Evolutionary conservation across 2,797 vertebrate genomes (phyloP), one percentile per base, ranked within the genome.

Genomic region (Nothura maculosa): DNA sequence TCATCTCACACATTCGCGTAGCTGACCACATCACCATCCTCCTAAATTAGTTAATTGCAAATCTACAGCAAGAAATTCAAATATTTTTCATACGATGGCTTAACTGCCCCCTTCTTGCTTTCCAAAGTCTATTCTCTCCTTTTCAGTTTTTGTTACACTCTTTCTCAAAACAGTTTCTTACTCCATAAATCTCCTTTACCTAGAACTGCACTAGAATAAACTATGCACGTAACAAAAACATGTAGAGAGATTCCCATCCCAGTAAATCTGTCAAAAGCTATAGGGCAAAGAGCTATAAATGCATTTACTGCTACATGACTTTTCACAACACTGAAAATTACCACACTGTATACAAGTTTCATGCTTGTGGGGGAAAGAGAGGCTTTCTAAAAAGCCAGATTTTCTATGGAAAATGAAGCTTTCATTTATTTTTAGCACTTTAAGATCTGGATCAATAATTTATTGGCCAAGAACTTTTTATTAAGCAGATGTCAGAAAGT

Each of bases 271-370:
- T 8, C 25, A 16, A 73, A 70, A 81, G n/a, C 58, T 83, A 42
- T 30, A 61, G 0, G 1, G 17, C 38, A 70, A 55, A 0, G 0
- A 89, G 27, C 30, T 42, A 38, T 17, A 64, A 64, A 48, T 5
- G 55, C 10, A 3, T 54, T 30, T 61, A 28, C 34, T 72, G 32
- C 68, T 47, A 27, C 30, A 34, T 12, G 42, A 66, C 4, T n/a
- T 30, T 24, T 7, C 0, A 0, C 14, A 48, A 34, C 0, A 1
- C 1, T 36, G 24, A 60, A 92, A 81, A 89, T 17, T 7, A 27
- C 73, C 36, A 52, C 9, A 25, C 9, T 0, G 1, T 17, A 47
- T 0, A 0, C 3, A 73, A 36, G 17, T 67, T 87, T 52, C 6
- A 40, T 12, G 10, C 8, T 16, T 9, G 30, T 16, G 57, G 28